Conservation (phyloP, 2,797 vertebrate genomes). For the Hoplostethus mediterraneus region DNA sequence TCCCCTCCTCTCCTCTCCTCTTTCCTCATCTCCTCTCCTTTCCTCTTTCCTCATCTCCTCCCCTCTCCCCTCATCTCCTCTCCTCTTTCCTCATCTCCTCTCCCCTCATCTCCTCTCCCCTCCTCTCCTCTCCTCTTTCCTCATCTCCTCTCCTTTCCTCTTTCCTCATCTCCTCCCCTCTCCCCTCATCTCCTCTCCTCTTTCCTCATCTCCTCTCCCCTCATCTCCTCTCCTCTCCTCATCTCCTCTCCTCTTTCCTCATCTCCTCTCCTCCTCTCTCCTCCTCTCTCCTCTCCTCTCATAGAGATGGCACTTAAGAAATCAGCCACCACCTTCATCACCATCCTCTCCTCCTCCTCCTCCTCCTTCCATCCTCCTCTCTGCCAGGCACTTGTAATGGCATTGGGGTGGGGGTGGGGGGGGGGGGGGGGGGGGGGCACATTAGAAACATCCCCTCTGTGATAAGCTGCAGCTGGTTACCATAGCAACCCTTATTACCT, state of each 20-base stretch:
- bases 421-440: constrained; percentile 18
- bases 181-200: no score
- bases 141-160: background rate
- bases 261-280: background rate
- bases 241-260: background rate
- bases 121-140: background rate
- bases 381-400: constrained; percentile 37
- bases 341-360: background rate
- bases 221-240: background rate
- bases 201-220: no score
- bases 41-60: no score
- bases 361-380: background rate
- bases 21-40: no score
- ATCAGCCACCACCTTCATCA: background rate
- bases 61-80: background rate
- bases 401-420: constrained; percentile 16
- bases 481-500: constrained; percentile 75
- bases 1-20: no score
- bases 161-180: background rate
- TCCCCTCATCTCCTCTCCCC: background rate
- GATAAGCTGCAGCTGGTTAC: constrained; percentile 66
- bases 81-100: constrained; percentile 4
- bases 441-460: constrained; percentile 64
- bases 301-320: no score
- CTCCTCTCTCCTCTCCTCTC: background rate